phyloP scores from a whole-genome alignment of 2,888 invertebrate genomes.

The Trisateles emortualis region DNA sequence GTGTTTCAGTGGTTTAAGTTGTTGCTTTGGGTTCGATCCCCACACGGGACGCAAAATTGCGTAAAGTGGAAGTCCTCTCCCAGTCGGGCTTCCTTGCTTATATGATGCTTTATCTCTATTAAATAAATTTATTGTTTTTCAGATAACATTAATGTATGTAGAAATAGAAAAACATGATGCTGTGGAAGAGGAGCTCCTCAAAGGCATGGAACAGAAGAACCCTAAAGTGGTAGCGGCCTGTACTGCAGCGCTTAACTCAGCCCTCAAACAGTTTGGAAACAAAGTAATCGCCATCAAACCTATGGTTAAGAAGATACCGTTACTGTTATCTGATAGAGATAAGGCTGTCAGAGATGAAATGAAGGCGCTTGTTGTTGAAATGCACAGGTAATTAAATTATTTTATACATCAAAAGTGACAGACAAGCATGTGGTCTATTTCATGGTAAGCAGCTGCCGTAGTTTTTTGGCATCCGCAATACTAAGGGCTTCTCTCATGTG shows the following conservation, averaged over 20 bases:
- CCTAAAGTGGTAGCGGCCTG: constrained; percentile 97
- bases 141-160: constrained; percentile 96
- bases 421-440: too few species aligned
- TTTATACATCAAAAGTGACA: too few species aligned
- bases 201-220: constrained; percentile 98
- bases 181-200: constrained; percentile 95
- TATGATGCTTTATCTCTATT: too few species aligned
- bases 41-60: too few species aligned
- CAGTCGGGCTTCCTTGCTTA: too few species aligned
- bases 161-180: constrained; percentile 98
- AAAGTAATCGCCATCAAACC: constrained; percentile 96
- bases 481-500: too few species aligned
- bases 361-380: constrained; percentile 96
- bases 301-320: constrained; percentile 94
- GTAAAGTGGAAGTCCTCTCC: too few species aligned
- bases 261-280: constrained; percentile 95
- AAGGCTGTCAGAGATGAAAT: constrained; percentile 97
- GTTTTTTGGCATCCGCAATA: too few species aligned
- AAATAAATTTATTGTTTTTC: constrained; percentile 64
- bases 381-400: constrained; percentile 92
- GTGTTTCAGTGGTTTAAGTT: too few species aligned
- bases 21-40: too few species aligned
- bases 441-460: too few species aligned
- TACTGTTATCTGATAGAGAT: constrained; percentile 96
- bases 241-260: constrained; percentile 90